Conservation (phyloP, 2,113 vertebrate genomes). For the Pachypanchax playfairii region DNA sequence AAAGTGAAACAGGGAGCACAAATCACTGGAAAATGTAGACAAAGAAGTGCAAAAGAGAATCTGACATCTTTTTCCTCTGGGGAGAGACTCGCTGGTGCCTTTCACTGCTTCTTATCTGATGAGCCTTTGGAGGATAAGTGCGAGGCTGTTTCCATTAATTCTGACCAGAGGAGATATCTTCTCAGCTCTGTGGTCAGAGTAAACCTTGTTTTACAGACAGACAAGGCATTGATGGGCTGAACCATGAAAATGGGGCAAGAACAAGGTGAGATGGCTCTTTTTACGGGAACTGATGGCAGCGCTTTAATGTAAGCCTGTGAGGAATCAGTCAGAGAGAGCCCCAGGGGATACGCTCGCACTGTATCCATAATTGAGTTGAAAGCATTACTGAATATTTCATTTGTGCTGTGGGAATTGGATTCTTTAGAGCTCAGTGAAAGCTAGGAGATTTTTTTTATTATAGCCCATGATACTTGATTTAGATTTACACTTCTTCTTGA, state of each 20-base stretch:
- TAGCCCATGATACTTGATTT: constrained; percentile 47
- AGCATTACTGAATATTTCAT: constrained; percentile 69
- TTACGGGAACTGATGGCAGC: constrained; percentile 30
- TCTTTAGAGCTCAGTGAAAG: constrained; percentile 45
- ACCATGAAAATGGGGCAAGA: constrained; percentile 43
- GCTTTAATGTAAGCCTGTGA: constrained; percentile 20
- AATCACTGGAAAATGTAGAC: constrained; percentile 27
- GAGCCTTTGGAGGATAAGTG: constrained; percentile 52
- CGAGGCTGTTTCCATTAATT: constrained; percentile 26
- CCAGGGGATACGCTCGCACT: constrained; percentile 32
- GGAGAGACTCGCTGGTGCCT: constrained; percentile 47
- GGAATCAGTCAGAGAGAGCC: constrained; percentile 26
- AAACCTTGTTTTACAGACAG: constrained; percentile 21
- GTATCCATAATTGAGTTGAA: constrained; percentile 63
- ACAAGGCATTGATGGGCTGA: constrained; percentile 26
- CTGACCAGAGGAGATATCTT: constrained; percentile 24
- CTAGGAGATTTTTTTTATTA: constrained; percentile 57
- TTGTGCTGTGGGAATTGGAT: constrained; percentile 53
- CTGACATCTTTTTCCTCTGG: constrained; percentile 46
- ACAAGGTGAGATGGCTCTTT: constrained; percentile 35
- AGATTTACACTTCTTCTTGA: constrained; percentile 37
- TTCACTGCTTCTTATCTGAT: constrained; percentile 56
- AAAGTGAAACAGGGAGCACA: constrained; percentile 11
- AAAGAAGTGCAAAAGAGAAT: constrained; percentile 21
- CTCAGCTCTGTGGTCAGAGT: constrained; percentile 33